A percentile compares a stretch with the other conserved stretches of the same genome.
These are phyloP conservation scores for Aegotheles bennettii DNA, from an alignment of 2,113 vertebrate species.

Conservation along the genomic window DNA sequence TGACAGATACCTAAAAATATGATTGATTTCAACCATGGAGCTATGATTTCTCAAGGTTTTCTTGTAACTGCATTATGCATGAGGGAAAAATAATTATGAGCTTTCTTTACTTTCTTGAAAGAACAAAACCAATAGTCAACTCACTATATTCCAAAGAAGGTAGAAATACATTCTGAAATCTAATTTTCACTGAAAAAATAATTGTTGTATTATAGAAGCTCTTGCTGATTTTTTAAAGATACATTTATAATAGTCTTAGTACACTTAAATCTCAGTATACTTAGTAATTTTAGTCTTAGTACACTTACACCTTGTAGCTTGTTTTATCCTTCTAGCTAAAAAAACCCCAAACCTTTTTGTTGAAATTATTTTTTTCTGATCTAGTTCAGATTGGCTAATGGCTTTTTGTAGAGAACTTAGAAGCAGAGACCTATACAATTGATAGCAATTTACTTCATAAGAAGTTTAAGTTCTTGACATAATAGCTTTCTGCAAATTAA, in stretches of 20 bases:
- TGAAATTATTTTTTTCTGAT: too few species aligned
- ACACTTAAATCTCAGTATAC: not conserved
- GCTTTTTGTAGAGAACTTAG: not conserved
- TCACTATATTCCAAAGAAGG: not conserved
- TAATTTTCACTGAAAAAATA: not conserved
- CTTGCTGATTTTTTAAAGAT: not conserved
- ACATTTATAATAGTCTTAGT: not conserved
- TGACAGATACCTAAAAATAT: not conserved
- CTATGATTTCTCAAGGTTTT: not conserved
- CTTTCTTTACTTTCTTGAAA: not conserved
- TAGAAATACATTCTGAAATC: not conserved
- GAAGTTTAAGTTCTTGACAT: not conserved
- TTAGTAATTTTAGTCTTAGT: not conserved
- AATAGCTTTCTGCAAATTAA: not conserved
- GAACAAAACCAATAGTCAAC: not conserved
- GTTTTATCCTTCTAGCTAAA: not conserved
- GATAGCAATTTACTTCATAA: not conserved
- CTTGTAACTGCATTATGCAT: not conserved
- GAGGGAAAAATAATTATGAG: not conserved
- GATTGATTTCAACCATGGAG: not conserved
- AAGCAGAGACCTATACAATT: not conserved
- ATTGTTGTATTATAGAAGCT: not conserved
- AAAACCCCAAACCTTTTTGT: not conserved
- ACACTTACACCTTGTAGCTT: not conserved
- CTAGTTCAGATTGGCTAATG: not conserved